Percentiles rank a stretch among this genome's conserved stretches.
phyloP scores from a whole-genome alignment of 2,888 invertebrate genomes.

The Tachystola acroxantha region DNA sequence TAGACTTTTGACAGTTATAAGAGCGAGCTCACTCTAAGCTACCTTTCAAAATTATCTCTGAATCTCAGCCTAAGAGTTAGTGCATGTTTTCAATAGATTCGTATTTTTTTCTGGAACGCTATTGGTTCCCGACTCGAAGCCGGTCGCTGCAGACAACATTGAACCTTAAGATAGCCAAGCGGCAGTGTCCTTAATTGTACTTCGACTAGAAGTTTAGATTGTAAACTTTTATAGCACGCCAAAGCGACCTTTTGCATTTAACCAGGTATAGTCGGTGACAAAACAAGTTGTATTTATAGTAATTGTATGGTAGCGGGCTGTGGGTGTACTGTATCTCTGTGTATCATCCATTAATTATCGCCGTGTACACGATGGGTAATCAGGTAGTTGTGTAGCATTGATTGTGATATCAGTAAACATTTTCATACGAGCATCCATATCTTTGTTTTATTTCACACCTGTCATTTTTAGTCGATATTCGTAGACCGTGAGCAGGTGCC shows the following conservation, averaged over 20 bases:
- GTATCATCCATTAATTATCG: constrained; percentile 63
- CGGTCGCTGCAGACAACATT: too few species aligned
- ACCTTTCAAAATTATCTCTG: too few species aligned
- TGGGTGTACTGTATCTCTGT: constrained; percentile 51
- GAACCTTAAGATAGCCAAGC: too few species aligned
- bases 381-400: constrained; percentile 75
- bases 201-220: constrained; percentile 39
- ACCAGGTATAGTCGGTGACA: constrained; percentile 40
- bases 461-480: background rate
- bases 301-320: constrained; percentile 34
- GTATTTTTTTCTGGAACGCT: too few species aligned
- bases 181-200: too few species aligned
- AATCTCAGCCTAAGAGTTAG: too few species aligned
- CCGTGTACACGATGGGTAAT: constrained; percentile 63
- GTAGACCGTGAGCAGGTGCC: too few species aligned
- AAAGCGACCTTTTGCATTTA: constrained; percentile 49
- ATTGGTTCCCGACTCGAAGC: too few species aligned
- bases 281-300: constrained; percentile 27
- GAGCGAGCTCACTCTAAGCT: too few species aligned
- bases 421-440: constrained; percentile 75
- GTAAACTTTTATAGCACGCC: constrained; percentile 55
- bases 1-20: too few species aligned
- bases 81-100: too few species aligned
- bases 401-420: constrained; percentile 79
- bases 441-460: constrained; percentile 35